Evolutionary conservation across 2,797 vertebrate genomes (phyloP), one percentile per base, ranked within the genome.

Genomic region (Muscicapa comitata): DNA sequence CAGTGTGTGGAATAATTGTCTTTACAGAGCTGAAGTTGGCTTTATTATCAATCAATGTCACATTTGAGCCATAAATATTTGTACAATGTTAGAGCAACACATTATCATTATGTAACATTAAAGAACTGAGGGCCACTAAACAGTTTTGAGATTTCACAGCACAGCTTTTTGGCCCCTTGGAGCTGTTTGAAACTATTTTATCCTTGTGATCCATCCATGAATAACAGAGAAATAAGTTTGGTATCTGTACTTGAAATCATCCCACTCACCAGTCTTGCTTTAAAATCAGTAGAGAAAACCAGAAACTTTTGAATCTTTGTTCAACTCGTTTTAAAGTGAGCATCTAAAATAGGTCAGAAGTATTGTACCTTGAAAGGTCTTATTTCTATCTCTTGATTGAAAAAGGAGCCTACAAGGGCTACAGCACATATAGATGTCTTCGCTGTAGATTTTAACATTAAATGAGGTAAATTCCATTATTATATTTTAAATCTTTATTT

Each of bases 31-130:
- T 91, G 25, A 94, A 88, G 81, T 51, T 71, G 68, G 80, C 54
- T 93, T 94, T 74, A 50, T 72, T 62, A 88, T 94, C 87, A 85
- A 40, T 87, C 78, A 88, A 16, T 90, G 79, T 63, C 79, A 72
- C 7, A 65, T 71, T 71, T 67, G n/a, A 86, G 77, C 50, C 57
- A 88, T 91, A 95, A 94, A 96, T 93, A 93, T 77, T 87, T 72
- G 50, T 66, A 62, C 29, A 4, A 35, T 88, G 82, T 86, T 85
- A 83, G 62, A 83, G 26, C 12, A 80, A 86, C 47, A 77, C 26
- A 37, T 66, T 62, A 83, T 8, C 72, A 62, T 72, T 87, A 80
- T 40, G 31, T 53, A 90, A 65, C 12, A 33, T 26, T 74, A 11
- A 57, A 88, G 26, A 67, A 20, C 23, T 71, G 42, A 72, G 61